Percentiles rank a stretch among this genome's conserved stretches.
Conservation (phyloP, 2,797 vertebrate genomes). For the Artibeus lituratus region DNA sequence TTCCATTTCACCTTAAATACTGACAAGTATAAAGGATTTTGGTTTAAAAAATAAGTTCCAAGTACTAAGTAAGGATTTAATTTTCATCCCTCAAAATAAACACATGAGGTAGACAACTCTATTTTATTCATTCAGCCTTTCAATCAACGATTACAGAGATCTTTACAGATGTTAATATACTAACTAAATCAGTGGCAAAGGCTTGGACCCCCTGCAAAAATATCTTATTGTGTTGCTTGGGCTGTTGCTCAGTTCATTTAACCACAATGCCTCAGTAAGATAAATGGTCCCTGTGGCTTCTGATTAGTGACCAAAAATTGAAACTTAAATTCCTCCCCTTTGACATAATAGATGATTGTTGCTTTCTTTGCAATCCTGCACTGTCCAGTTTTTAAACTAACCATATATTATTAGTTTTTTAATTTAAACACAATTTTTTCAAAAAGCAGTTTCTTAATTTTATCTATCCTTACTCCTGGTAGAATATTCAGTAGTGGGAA, state of each 20-base stretch:
- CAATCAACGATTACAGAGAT: not conserved
- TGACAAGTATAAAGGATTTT: not conserved
- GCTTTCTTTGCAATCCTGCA: slow-evolving; percentile 8
- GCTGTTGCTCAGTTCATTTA: slow-evolving; percentile 20
- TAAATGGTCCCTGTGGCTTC: not conserved
- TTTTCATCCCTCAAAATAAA: slow-evolving; percentile 37
- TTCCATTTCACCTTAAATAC: not conserved
- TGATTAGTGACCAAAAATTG: slow-evolving; percentile 17
- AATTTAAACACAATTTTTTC: slow-evolving; percentile 8
- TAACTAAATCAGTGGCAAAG: not conserved
- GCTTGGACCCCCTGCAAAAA: not conserved
- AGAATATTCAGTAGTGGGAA: not conserved
- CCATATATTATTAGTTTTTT: not conserved
- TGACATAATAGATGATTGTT: not conserved
- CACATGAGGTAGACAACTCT: not conserved
- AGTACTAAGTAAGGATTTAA: not conserved
- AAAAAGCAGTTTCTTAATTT: not conserved
- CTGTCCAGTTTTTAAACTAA: slow-evolving; percentile 17
- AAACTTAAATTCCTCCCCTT: slow-evolving; percentile 14
- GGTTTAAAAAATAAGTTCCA: not conserved
- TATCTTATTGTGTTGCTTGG: not conserved
- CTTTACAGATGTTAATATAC: slow-evolving; percentile 10
- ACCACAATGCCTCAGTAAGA: not conserved
- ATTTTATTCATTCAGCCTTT: not conserved
- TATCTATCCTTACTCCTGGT: not conserved